phyloP scores from a whole-genome alignment of 2,797 vertebrate species.

The Melopsittacus undulatus region DNA sequence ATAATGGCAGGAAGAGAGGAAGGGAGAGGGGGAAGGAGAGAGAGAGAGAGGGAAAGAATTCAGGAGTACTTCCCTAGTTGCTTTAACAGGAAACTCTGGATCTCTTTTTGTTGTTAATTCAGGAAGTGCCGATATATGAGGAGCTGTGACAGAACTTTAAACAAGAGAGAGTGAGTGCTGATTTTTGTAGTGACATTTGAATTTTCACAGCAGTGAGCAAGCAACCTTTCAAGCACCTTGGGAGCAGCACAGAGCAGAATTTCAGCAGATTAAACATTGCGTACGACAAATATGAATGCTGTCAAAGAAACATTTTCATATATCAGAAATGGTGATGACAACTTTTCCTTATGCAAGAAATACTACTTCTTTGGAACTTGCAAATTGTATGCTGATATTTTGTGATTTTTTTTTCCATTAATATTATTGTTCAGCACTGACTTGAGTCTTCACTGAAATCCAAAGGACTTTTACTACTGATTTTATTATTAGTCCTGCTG shows the following conservation, averaged over 20 bases:
- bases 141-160: neutral
- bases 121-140: neutral
- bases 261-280: neutral
- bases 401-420: neutral
- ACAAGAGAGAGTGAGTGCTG: neutral
- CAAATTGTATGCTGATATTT: neutral
- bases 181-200: neutral
- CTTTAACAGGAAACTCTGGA: neutral
- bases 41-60: neutral
- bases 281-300: neutral
- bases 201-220: neutral
- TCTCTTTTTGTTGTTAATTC: slow-evolving; percentile 21
- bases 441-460: neutral
- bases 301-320: neutral
- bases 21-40: neutral
- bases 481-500: neutral
- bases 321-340: neutral
- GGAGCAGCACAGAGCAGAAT: neutral
- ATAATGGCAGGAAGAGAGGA: neutral
- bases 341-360: neutral
- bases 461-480: neutral
- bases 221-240: neutral
- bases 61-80: neutral
- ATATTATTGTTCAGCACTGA: neutral
- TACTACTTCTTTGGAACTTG: neutral